Evolutionary conservation across 2,113 vertebrate species (phyloP).

Genomic region (Cynopterus brachyotis): DNA sequence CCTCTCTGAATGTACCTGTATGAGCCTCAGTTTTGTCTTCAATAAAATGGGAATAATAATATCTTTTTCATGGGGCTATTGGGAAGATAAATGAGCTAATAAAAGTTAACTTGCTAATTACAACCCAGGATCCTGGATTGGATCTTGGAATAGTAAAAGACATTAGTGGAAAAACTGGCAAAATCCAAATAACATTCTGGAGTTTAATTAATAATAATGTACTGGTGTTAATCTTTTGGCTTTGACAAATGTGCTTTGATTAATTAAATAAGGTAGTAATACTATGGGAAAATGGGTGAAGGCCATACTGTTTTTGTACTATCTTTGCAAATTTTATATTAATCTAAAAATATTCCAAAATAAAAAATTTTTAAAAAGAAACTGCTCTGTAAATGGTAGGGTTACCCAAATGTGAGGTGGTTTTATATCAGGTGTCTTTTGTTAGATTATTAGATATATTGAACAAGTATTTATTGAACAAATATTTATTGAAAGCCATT

Average conservation of each 20-base stretch:
- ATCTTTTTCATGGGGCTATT: neutral
- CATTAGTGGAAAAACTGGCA: neutral
- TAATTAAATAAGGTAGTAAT: neutral
- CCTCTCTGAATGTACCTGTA: neutral
- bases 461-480: neutral
- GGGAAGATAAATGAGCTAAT: neutral
- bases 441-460: conserved; percentile 28
- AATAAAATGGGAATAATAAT: neutral
- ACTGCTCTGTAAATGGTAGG: neutral
- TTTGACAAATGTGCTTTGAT: conserved; percentile 16
- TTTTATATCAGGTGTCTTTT: conserved; percentile 36
- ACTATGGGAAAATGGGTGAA: neutral
- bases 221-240: neutral
- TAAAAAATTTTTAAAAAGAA: neutral
- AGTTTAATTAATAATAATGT: neutral
- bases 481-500: neutral
- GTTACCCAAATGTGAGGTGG: neutral
- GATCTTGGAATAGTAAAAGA: conserved; percentile 14
- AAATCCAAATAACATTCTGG: neutral
- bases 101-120: conserved; percentile 23
- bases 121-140: neutral
- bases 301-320: neutral
- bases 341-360: neutral
- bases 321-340: conserved; percentile 15
- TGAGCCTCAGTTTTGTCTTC: conserved; percentile 19